Evolutionary conservation across 2,113 vertebrate genomes (phyloP).

Genomic region (Microcebus murinus): DNA sequence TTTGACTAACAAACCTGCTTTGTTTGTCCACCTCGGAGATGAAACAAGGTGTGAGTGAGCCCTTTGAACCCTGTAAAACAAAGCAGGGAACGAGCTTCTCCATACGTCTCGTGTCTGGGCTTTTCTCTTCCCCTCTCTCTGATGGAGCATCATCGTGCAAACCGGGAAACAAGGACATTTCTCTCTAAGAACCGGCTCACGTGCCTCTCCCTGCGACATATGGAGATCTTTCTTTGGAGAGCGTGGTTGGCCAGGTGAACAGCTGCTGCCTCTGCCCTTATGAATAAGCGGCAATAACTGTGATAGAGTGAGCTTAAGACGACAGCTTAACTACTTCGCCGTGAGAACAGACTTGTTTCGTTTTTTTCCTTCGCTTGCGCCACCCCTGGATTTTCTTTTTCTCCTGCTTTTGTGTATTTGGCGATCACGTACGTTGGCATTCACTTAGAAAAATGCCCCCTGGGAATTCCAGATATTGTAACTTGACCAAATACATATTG

Average conservation of each 20-base stretch:
- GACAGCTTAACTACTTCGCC: constrained; percentile 82
- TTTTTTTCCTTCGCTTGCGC: constrained; percentile 77
- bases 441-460: constrained; percentile 23
- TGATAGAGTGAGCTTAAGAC: constrained; percentile 82
- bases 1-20: neutral
- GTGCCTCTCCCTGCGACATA: constrained; percentile 79
- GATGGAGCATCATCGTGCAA: constrained; percentile 54
- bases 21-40: neutral
- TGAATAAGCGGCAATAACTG: constrained; percentile 84
- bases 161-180: constrained; percentile 78
- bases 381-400: constrained; percentile 80
- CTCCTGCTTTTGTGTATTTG: constrained; percentile 51
- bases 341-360: constrained; percentile 76
- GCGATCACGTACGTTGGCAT: neutral
- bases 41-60: neutral
- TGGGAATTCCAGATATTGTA: neutral
- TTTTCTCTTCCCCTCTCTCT: neutral
- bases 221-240: constrained; percentile 83
- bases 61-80: neutral
- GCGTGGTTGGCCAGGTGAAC: constrained; percentile 85
- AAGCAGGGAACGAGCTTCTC: neutral
- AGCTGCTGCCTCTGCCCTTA: constrained; percentile 84
- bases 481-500: constrained; percentile 14
- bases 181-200: constrained; percentile 81
- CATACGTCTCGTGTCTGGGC: neutral